phyloP scores from a whole-genome alignment of 2,113 vertebrate genomes.

The Chrysochloris asiatica region DNA sequence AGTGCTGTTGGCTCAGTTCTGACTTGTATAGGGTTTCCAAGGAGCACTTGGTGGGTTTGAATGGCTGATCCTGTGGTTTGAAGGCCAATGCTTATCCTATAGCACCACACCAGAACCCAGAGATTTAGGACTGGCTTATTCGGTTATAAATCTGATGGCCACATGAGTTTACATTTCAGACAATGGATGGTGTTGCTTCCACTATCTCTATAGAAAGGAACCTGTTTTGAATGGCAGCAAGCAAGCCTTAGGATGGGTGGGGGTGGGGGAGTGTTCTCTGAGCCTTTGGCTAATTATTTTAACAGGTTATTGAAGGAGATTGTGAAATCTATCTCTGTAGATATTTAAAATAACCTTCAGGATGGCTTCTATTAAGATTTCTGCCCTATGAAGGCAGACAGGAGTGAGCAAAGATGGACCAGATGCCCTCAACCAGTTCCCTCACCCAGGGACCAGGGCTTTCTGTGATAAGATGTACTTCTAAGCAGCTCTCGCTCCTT shows the following conservation, averaged over 20 bases:
- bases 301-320: not conserved
- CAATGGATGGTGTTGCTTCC: not conserved
- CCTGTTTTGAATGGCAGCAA: not conserved
- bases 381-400: not conserved
- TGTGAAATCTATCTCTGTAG: not conserved
- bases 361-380: not conserved
- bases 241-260: not conserved
- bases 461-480: not conserved
- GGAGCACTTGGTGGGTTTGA: too few relatives aligned
- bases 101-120: not conserved
- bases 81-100: too few relatives aligned
- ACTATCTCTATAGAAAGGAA: not conserved
- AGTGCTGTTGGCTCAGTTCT: too few relatives aligned
- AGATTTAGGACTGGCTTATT: not conserved
- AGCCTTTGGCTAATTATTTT: not conserved
- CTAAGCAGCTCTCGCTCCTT: not conserved
- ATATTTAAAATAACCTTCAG: slow-evolving; percentile 41
- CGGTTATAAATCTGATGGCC: not conserved
- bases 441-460: not conserved
- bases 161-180: not conserved
- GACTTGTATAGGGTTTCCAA: too few relatives aligned
- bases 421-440: not conserved
- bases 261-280: not conserved
- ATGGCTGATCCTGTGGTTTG: too few relatives aligned
- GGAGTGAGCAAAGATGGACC: not conserved